Evolutionary conservation across 2,797 vertebrate species (phyloP).

Genomic region (Numenius phaeopus): DNA sequence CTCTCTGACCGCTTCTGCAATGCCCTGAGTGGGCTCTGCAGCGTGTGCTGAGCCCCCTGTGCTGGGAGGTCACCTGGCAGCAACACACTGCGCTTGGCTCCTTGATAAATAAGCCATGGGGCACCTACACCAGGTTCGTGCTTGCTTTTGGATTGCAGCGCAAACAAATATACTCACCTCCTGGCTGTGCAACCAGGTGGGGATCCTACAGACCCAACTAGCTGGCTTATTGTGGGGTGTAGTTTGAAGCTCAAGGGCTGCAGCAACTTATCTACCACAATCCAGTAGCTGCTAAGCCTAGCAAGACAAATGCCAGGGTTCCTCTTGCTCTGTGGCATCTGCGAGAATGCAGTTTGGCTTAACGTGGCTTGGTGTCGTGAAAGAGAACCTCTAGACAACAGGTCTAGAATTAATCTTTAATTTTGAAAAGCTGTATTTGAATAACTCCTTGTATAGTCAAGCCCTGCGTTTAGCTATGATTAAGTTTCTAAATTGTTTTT

Average conservation of each 20-base stretch:
- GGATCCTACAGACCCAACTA: background rate
- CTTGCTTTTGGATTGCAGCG: background rate
- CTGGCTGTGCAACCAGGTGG: background rate
- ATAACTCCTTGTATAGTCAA: background rate
- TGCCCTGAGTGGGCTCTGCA: background rate
- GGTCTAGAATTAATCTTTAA: conserved; percentile 10
- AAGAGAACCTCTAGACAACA: background rate
- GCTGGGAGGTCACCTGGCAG: background rate
- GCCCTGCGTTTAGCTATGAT: conserved; percentile 5
- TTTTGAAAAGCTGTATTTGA: conserved; percentile 19
- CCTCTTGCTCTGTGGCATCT: background rate
- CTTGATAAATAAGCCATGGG: background rate
- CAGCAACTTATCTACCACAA: background rate
- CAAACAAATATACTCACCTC: background rate
- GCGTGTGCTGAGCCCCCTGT: background rate
- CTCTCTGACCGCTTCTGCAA: background rate
- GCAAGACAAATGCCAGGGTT: background rate
- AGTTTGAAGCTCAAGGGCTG: background rate
- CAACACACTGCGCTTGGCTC: fast-evolving
- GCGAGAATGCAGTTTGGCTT: background rate
- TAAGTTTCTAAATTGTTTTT: conserved; percentile 53
- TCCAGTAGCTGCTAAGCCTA: background rate
- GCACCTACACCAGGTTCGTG: fast-evolving
- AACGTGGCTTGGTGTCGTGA: background rate
- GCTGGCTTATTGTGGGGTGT: background rate